Evolutionary conservation across 2,113 vertebrate species (phyloP).

Genomic region (Saguinus midas): DNA sequence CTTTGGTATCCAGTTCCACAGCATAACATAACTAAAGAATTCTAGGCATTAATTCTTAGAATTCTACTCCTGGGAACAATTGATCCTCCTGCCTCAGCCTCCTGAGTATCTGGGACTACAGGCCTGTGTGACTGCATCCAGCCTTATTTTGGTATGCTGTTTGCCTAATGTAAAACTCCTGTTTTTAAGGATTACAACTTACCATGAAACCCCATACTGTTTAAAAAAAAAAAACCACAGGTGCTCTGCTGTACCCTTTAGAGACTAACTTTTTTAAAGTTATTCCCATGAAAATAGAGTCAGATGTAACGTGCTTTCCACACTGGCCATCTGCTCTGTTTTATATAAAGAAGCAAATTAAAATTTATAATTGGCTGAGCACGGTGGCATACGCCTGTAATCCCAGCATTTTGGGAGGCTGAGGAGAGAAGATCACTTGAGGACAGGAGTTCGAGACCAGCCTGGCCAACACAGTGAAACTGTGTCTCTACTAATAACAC

Average conservation of each 20-base stretch:
- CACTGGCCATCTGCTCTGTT: constrained; percentile 71
- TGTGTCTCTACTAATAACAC: too few species aligned
- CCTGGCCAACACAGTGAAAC: too few species aligned
- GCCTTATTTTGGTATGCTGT: not conserved
- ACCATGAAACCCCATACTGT: constrained; percentile 10
- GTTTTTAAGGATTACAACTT: constrained; percentile 59
- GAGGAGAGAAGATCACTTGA: too few species aligned
- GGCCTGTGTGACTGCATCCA: too few species aligned
- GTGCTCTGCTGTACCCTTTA: constrained; percentile 48
- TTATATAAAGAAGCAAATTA: constrained; percentile 65
- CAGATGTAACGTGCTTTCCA: constrained; percentile 60
- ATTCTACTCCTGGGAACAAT: too few species aligned
- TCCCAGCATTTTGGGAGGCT: too few species aligned
- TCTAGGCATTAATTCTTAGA: not conserved
- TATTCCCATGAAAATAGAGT: constrained; percentile 60
- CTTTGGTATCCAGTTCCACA: constrained; percentile 49
- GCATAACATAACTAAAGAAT: not conserved
- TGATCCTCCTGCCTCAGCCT: too few species aligned
- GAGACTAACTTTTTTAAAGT: constrained; percentile 47
- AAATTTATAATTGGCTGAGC: constrained; percentile 44
- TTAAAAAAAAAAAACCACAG: not conserved
- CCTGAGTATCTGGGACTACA: too few species aligned
- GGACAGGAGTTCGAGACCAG: too few species aligned
- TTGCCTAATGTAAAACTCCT: constrained; percentile 47
- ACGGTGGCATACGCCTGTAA: too few species aligned